A percentile compares a stretch with the other conserved stretches of the same genome.
These are phyloP conservation scores for Aleiodes leptofemur DNA, from an alignment of 2,888 invertebrate genomes.

Conservation along the genomic window DNA sequence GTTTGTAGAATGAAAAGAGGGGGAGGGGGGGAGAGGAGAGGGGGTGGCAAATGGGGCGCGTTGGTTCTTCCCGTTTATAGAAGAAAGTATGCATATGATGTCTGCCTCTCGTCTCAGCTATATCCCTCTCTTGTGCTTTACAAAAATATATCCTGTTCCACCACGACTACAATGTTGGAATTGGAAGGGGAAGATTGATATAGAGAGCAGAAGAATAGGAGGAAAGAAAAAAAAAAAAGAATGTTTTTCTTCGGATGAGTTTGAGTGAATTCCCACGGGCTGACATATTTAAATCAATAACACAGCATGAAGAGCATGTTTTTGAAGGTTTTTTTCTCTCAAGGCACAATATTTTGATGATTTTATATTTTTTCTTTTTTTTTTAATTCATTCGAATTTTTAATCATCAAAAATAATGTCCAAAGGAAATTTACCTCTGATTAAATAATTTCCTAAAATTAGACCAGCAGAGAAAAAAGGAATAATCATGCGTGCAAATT, in stretches of 20 bases:
- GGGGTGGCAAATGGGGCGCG: slow-evolving; percentile 40
- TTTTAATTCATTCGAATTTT: too few species aligned
- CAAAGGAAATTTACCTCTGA: too few species aligned
- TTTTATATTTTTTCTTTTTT: too few species aligned
- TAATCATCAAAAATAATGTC: too few species aligned
- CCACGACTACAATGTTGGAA: not conserved
- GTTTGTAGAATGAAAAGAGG: slow-evolving; percentile 37
- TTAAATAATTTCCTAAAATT: too few species aligned
- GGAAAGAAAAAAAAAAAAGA: not conserved
- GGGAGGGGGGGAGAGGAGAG: slow-evolving; percentile 12
- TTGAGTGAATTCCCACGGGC: not conserved
- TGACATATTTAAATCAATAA: slow-evolving; percentile 5
- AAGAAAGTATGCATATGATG: slow-evolving; percentile 25
- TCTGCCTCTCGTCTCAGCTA: slow-evolving; percentile 9
- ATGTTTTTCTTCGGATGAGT: slow-evolving; percentile 7
- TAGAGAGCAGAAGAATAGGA: not conserved
- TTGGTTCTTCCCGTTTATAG: slow-evolving; percentile 19
- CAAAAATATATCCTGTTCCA: slow-evolving; percentile 26
- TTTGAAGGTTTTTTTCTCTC: too few species aligned
- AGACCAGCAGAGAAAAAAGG: too few species aligned
- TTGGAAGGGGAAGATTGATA: not conserved
- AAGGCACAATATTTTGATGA: too few species aligned
- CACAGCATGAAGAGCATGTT: not conserved
- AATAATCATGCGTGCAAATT: too few species aligned
- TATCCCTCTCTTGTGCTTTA: slow-evolving; percentile 22